These are phyloP conservation scores for Uloborus diversus DNA, from an alignment of 1,140 invertebrate genomes.

Conservation along the genomic window DNA sequence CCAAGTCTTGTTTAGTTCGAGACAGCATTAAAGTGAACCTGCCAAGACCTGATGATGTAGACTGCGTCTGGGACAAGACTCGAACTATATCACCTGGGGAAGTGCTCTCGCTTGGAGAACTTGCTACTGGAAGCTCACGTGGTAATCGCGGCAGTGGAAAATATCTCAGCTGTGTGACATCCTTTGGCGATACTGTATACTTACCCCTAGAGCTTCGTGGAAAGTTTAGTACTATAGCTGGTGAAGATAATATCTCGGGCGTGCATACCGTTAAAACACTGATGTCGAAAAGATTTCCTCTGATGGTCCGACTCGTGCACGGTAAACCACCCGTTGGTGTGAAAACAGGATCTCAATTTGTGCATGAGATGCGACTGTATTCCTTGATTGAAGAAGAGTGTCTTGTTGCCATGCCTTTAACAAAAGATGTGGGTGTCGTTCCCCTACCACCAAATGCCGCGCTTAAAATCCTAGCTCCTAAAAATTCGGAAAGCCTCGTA, in stretches of 20 bases:
- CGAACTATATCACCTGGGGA: conserved; percentile 78
- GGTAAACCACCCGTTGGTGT: conserved; percentile 83
- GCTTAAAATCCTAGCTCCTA: conserved; percentile 84
- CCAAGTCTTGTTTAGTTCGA: conserved; percentile 83
- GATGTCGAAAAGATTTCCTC: conserved; percentile 84
- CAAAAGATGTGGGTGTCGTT: conserved; percentile 69
- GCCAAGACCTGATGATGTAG: conserved; percentile 68
- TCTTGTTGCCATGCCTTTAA: conserved; percentile 83
- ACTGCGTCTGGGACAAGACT: conserved; percentile 74
- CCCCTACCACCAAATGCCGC: conserved; percentile 87
- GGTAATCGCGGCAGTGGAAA: conserved; percentile 61
- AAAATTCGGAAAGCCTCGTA: conserved; percentile 83
- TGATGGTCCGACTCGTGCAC: conserved; percentile 89
- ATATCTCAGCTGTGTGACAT: conserved; percentile 86
- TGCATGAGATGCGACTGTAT: conserved; percentile 82
- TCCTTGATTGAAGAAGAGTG: conserved; percentile 82
- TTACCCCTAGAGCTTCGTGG: conserved; percentile 85
- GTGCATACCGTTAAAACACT: conserved; percentile 84
- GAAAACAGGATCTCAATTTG: conserved; percentile 68
- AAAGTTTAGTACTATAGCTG: conserved; percentile 87
- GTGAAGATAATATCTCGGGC: conserved; percentile 91
- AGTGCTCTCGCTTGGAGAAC: conserved; percentile 69
- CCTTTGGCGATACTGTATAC: conserved; percentile 84
- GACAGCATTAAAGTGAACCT: conserved; percentile 83
- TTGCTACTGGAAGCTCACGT: conserved; percentile 9